Evolutionary conservation across 2,113 vertebrate genomes (phyloP).

Genomic region (Glaucidium brasilianum): DNA sequence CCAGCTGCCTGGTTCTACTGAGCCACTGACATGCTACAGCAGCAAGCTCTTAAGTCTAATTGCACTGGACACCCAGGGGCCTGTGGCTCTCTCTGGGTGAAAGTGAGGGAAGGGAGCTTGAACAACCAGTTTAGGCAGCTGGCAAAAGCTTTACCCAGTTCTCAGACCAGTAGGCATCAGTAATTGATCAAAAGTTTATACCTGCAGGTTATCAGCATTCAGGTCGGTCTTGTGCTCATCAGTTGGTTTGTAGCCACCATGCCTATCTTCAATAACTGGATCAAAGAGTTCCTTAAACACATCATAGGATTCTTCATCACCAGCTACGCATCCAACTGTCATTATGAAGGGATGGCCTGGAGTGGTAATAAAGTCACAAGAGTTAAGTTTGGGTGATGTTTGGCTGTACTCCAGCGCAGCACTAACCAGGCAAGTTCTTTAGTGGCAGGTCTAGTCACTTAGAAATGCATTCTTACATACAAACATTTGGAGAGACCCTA

Average conservation of each 20-base stretch:
- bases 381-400: not conserved
- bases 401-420: not conserved
- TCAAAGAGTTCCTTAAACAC: slow-evolving; percentile 94
- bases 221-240: slow-evolving; percentile 97
- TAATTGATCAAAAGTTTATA: slow-evolving; percentile 43
- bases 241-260: slow-evolving; percentile 92
- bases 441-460: slow-evolving; percentile 30
- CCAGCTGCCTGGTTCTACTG: not conserved
- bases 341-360: slow-evolving; percentile 94
- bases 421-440: slow-evolving; percentile 47
- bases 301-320: slow-evolving; percentile 92
- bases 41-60: not conserved
- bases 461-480: not conserved
- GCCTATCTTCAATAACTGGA: slow-evolving; percentile 90
- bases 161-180: not conserved
- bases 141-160: not conserved
- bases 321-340: slow-evolving; percentile 94
- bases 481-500: not conserved
- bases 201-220: slow-evolving; percentile 86
- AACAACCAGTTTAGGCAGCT: not conserved
- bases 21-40: not conserved
- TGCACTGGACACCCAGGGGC: not conserved
- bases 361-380: slow-evolving; percentile 48
- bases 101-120: not conserved
- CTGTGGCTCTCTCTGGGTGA: not conserved